phyloP scores from a whole-genome alignment of 2,888 invertebrate genomes.

The Aphodius granarius region DNA sequence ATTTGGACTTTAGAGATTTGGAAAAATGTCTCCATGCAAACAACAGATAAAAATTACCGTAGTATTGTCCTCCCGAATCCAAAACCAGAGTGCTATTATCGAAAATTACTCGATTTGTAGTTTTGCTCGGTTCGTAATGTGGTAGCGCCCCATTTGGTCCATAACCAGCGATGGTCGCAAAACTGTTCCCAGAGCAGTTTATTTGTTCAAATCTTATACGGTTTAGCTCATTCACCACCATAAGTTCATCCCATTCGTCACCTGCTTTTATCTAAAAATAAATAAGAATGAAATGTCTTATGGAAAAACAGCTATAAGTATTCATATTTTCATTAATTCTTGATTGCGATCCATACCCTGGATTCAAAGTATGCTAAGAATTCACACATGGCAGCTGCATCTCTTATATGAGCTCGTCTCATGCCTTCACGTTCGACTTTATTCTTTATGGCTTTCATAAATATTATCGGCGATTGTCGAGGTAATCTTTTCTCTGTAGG shows the following conservation, averaged over 20 bases:
- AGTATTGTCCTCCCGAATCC: slow-evolving; percentile 95
- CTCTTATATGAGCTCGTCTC: slow-evolving; percentile 81
- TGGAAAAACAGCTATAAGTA: too few relatives aligned
- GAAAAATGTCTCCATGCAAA: not conserved
- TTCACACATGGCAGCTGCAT: slow-evolving; percentile 88
- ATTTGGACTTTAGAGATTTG: not conserved
- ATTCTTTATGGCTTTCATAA: slow-evolving; percentile 88
- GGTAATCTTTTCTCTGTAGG: slow-evolving; percentile 61
- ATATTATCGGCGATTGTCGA: slow-evolving; percentile 78
- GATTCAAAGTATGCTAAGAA: slow-evolving; percentile 76
- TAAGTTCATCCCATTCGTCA: slow-evolving; percentile 63
- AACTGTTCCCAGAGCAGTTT: slow-evolving; percentile 73
- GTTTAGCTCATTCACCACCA: slow-evolving; percentile 71
- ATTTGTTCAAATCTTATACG: slow-evolving; percentile 73
- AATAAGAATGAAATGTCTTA: not conserved
- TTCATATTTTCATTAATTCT: not conserved
- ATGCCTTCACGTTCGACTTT: slow-evolving; percentile 77
- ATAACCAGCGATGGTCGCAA: slow-evolving; percentile 85
- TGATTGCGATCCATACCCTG: slow-evolving; percentile 55
- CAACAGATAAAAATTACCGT: not conserved
- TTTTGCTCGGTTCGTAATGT: slow-evolving; percentile 75
- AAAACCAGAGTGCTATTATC: slow-evolving; percentile 81
- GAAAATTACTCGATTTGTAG: slow-evolving; percentile 69
- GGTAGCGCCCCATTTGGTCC: slow-evolving; percentile 87
- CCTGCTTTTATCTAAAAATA: slow-evolving; percentile 42